Evolutionary conservation across 2,797 vertebrate genomes (phyloP).

Genomic region (Heterohyrax brucei): DNA sequence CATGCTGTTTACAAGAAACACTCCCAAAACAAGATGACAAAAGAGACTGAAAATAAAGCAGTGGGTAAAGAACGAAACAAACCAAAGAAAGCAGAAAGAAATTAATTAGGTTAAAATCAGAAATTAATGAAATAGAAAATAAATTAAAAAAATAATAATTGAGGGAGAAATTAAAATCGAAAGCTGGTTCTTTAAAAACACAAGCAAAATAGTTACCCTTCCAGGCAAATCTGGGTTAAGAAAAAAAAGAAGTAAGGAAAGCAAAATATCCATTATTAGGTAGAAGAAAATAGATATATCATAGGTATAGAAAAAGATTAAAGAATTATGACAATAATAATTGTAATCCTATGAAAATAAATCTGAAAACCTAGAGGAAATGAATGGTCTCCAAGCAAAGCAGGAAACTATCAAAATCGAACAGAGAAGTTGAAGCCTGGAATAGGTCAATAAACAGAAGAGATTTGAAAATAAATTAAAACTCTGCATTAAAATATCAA

Average conservation of each 20-base stretch:
- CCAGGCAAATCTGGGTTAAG: slow-evolving; percentile 51
- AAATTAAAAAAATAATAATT: slow-evolving; percentile 62
- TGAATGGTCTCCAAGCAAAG: slow-evolving; percentile 33
- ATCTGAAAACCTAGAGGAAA: slow-evolving; percentile 61
- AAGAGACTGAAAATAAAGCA: slow-evolving; percentile 78
- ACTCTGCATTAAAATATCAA: slow-evolving; percentile 69
- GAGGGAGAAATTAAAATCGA: slow-evolving; percentile 52
- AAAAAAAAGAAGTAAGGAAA: slow-evolving; percentile 15
- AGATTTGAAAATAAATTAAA: slow-evolving; percentile 65
- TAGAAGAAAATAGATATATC: slow-evolving; percentile 20
- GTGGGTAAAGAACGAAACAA: slow-evolving; percentile 12
- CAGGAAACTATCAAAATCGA: slow-evolving; percentile 68
- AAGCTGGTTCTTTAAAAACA: slow-evolving; percentile 49
- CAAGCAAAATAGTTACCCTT: slow-evolving; percentile 12
- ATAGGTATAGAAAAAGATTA: not conserved
- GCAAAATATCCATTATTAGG: slow-evolving; percentile 29
- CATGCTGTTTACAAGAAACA: slow-evolving; percentile 84
- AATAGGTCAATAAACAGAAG: slow-evolving; percentile 47
- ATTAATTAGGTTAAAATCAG: slow-evolving; percentile 64
- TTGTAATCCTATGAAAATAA: slow-evolving; percentile 59
- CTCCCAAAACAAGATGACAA: slow-evolving; percentile 80
- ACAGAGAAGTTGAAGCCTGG: slow-evolving; percentile 48
- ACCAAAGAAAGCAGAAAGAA: slow-evolving; percentile 42
- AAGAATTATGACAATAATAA: slow-evolving; percentile 4
- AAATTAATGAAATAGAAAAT: slow-evolving; percentile 69